A percentile compares a stretch with the other conserved stretches of the same genome.
Conservation (phyloP, 2,113 vertebrate genomes). For the Enhydra lutris region DNA sequence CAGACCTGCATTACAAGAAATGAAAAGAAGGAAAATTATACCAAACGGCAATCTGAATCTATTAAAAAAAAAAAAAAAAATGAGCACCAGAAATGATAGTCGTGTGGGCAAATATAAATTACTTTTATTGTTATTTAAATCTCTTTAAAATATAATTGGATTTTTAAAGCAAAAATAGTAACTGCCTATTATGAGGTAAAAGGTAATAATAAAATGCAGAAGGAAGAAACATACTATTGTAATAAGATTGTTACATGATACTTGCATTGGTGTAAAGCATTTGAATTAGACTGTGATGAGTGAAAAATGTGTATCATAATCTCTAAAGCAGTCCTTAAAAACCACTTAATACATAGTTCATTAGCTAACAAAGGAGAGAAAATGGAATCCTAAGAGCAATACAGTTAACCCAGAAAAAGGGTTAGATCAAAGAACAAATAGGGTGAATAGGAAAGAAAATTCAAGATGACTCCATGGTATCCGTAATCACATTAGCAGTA, state of each 20-base stretch:
- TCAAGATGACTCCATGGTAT: not conserved
- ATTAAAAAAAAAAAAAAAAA: not conserved
- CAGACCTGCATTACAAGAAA: not conserved
- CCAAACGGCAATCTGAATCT: not conserved
- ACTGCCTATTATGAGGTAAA: not conserved
- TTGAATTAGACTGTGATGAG: not conserved
- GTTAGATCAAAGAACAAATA: not conserved
- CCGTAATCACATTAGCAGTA: not conserved
- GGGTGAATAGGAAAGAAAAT: not conserved
- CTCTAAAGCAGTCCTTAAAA: not conserved
- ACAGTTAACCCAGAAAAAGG: not conserved
- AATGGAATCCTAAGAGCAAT: not conserved
- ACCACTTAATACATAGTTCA: not conserved
- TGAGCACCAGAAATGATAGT: not conserved
- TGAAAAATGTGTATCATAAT: not conserved
- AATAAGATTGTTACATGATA: not conserved
- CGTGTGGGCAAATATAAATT: not conserved
- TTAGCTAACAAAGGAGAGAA: not conserved
- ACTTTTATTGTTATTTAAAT: conserved; percentile 23
- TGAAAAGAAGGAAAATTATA: not conserved
- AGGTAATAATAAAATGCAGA: not conserved
- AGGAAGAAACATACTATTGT: not conserved
- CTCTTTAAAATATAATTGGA: not conserved
- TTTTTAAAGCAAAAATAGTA: conserved; percentile 4
- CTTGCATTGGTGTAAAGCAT: not conserved